Base-by-base conservation (phyloP, 1,140 invertebrate genomes). In the Pectinophora gossypiella region DNA sequence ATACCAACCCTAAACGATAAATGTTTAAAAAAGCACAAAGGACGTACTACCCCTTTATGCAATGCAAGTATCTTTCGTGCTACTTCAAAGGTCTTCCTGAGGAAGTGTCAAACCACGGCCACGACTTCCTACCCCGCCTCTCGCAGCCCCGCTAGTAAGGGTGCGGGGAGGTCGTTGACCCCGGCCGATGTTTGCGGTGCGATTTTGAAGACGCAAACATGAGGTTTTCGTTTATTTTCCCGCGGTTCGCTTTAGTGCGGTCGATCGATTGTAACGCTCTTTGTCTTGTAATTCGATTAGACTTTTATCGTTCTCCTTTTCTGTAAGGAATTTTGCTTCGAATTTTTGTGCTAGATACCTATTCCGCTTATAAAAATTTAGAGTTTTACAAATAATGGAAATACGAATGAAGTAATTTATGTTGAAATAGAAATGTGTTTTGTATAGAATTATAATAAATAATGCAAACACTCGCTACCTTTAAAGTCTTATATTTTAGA, bases 21-120 rank as follows among this genome's bases (percentile, higher is more conserved):
- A 40, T 18, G 10, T 40, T 40, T 40, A 50, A 61, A 56, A 55
- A n/a, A n/a, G n/a, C n/a, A n/a, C n/a, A n/a, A n/a, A n/a, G n/a
- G n/a, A n/a, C n/a, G n/a, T 21, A 21, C 54, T 13, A 36, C 20
- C 23, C 42, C 43, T 49, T 62, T 60, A 21, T 49, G 52, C 64
- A 40, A 22, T 56, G 52, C 53, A 56, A n/a, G 56, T 65, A 71
- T 76, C 69, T 81, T 74, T 65, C 57, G 64, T 67, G 55, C 50
- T 59, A 76, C 77, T 71, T 79, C 71, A 85, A 85, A 83, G 82
- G 76, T 83, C 77, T 85, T 85, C 82, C 79, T 75, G 76, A 83
- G 82, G 82, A 85, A 81, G 79, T 79, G 77, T 83, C 77, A 81
- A 83, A 85, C 82, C 81, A 72, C 81, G 75, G 70, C 68, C 74